A percentile compares a stretch with the other conserved stretches of the same genome.
Conservation (phyloP, 2,888 invertebrate genomes). For the Crepidodera aurea region DNA sequence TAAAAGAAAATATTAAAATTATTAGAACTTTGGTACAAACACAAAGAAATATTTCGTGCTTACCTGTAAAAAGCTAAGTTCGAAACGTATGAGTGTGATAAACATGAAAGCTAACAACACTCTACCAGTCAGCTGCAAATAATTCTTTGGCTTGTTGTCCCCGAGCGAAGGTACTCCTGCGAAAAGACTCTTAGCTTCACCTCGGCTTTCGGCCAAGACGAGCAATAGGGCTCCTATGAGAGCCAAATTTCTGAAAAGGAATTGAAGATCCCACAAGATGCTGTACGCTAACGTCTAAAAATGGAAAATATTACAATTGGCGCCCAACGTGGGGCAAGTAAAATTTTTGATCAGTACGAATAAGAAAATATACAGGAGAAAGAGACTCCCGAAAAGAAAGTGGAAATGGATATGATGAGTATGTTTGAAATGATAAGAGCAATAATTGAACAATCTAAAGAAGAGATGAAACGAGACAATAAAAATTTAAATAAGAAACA, state of each 20-base stretch:
- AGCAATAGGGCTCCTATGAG: slow-evolving; percentile 96
- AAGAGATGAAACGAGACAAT: too few species aligned
- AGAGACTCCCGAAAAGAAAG: too few species aligned
- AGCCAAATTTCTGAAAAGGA: slow-evolving; percentile 94
- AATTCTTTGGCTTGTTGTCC: slow-evolving; percentile 96
- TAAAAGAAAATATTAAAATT: too few species aligned
- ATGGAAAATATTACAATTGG: slow-evolving; percentile 41
- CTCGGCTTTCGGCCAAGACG: slow-evolving; percentile 94
- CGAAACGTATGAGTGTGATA: slow-evolving; percentile 93
- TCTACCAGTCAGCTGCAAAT: slow-evolving; percentile 94
- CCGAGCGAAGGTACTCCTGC: slow-evolving; percentile 93
- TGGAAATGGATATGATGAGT: too few species aligned
- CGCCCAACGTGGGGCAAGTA: too few species aligned
- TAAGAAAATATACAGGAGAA: too few species aligned
- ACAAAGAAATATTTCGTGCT: slow-evolving; percentile 30
- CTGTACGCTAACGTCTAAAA: slow-evolving; percentile 91
- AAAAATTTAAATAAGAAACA: neutral
- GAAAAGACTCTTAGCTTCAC: slow-evolving; percentile 93
- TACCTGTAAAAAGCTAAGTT: slow-evolving; percentile 87
- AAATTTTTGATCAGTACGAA: too few species aligned
- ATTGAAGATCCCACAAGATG: slow-evolving; percentile 98
- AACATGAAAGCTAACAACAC: slow-evolving; percentile 99
- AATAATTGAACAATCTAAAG: too few species aligned
- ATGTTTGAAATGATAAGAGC: too few species aligned
- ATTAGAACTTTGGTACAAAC: too few species aligned